Percentiles rank a stretch among this genome's conserved stretches.
These are phyloP conservation scores for Megaceryle maxima DNA, from an alignment of 2,113 vertebrate species.

Conservation along the genomic window DNA sequence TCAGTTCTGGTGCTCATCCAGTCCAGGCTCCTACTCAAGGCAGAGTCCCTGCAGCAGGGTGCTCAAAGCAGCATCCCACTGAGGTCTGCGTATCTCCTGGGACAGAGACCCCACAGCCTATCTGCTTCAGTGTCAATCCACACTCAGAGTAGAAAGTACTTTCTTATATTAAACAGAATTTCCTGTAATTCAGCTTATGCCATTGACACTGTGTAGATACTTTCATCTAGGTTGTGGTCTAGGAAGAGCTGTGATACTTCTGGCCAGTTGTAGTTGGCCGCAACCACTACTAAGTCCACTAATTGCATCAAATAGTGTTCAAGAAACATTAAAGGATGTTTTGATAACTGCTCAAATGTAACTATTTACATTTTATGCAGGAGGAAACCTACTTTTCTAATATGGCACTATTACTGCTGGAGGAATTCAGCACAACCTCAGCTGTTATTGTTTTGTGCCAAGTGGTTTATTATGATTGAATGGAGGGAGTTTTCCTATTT, in stretches of 20 bases:
- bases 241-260: not conserved
- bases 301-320: not conserved
- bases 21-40: not conserved
- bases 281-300: not conserved
- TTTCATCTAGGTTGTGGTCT: not conserved
- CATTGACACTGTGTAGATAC: rapidly evolving
- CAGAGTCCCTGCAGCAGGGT: not conserved
- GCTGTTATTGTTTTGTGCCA: not conserved
- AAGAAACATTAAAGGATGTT: not conserved
- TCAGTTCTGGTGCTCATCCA: not conserved
- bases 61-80: not conserved
- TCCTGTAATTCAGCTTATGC: not conserved
- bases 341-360: not conserved
- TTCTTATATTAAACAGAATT: not conserved
- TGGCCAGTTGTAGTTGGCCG: not conserved
- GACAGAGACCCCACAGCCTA: not conserved
- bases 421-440: not conserved
- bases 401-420: not conserved
- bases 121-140: not conserved
- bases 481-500: not conserved
- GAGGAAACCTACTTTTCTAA: not conserved
- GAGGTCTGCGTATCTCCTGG: not conserved
- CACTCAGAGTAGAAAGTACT: not conserved
- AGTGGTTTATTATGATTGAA: not conserved
- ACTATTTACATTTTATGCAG: not conserved